Evolutionary conservation across 2,113 vertebrate species (phyloP), one percentile per base, ranked within the genome.

Genomic region (Microcebus lehilahytsara): DNA sequence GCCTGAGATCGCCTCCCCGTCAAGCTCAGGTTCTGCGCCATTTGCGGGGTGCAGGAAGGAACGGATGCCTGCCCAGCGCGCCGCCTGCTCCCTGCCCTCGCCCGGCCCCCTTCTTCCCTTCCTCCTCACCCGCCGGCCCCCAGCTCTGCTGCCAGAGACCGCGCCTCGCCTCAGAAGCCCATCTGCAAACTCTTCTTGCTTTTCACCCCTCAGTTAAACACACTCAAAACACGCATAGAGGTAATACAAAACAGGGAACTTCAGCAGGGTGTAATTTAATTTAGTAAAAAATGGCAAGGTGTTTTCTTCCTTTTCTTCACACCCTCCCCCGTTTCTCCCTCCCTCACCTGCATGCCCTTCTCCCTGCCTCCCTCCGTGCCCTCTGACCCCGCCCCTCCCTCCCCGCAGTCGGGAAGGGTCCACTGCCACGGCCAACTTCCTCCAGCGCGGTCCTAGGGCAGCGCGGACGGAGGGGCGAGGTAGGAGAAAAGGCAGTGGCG

Each of bases 31-130:
- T 16, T 27, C 34, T 4, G 37, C n/a, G 3, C 32, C 2, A n/a
- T 22, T 40, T 56, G n/a, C 2, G 64, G 42, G 46, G 7, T 46
- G 46, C 42, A 27, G 0, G 11, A n/a, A 53, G 74, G 25, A 11
- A 17, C 3, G 22, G 53, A 27, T 0, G 4, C 19, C 86, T 27
- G 19, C 9, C 32, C 40, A 2, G 0, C 7, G 16, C 5, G 20
- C 22, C 25, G 20, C 51, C 60, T 1, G 32, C 22, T 2, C 56
- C 62, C 13, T 1, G 72, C 49, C 37, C 12, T 7, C 9, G 6
- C 37, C 27, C 14, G 0, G 1, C 20, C 32, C 8, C 25, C 8
- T 0, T 16, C 30, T 22, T 6, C 49, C 40, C 53, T 7, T 20
- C 30, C 27, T n/a, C 51, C 25, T 49, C 30, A 12, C 25, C 42